phyloP scores from a whole-genome alignment of 2,113 vertebrate genomes.

The Sterrhoptilus dennistouni region DNA sequence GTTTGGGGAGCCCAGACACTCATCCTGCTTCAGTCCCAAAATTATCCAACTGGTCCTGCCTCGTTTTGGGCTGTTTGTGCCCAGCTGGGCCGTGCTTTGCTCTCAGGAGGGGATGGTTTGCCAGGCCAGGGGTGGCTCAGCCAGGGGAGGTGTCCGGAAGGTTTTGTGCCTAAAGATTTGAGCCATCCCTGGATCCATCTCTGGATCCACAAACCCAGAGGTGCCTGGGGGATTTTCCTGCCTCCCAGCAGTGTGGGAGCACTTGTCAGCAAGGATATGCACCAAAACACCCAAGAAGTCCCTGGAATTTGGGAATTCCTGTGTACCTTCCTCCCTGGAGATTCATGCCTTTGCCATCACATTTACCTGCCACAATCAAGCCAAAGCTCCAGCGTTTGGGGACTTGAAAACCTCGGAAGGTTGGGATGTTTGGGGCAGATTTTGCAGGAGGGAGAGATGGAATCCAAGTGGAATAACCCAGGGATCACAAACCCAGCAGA shows the following conservation, averaged over 20 bases:
- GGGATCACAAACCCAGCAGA: background rate
- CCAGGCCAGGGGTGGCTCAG: background rate
- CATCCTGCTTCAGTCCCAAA: background rate
- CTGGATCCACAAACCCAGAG: background rate
- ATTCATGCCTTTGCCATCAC: rapidly evolving
- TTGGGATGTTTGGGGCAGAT: background rate
- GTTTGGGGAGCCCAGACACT: background rate
- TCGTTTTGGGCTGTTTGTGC: background rate
- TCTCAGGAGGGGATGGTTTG: background rate
- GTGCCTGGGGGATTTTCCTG: background rate
- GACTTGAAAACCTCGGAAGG: background rate
- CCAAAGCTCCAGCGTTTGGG: background rate
- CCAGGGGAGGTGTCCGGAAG: background rate
- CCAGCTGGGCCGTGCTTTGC: background rate
- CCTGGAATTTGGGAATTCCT: background rate
- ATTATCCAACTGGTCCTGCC: rapidly evolving
- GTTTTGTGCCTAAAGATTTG: background rate
- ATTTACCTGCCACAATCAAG: background rate
- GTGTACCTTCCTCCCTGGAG: background rate
- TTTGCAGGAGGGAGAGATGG: background rate
- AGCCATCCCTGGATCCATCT: background rate
- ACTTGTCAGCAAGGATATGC: background rate
- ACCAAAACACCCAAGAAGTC: background rate
- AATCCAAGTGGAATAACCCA: background rate
- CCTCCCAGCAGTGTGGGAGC: background rate